Evolutionary conservation across 2,888 invertebrate species (phyloP).

Genomic region (Lepeophtheirus nordmannii): DNA sequence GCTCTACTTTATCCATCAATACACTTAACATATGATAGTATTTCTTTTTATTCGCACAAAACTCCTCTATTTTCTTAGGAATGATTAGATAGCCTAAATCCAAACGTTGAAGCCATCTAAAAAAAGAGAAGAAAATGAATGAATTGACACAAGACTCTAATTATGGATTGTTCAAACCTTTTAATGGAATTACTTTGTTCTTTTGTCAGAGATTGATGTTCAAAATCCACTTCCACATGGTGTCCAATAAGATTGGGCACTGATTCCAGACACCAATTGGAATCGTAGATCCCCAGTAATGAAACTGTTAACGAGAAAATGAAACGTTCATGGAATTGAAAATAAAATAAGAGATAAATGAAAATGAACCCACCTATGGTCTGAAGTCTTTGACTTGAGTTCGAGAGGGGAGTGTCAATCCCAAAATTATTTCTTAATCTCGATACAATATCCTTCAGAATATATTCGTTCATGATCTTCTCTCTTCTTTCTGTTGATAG

Average conservation of each 20-base stretch:
- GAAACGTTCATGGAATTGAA: not conserved
- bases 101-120: not conserved
- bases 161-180: not conserved
- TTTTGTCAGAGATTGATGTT: not conserved
- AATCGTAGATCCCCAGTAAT: not conserved
- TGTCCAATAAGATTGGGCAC: not conserved
- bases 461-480: not conserved
- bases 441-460: not conserved
- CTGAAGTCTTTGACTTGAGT: not conserved
- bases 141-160: too few species aligned
- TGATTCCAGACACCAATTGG: conserved; percentile 3
- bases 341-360: not conserved
- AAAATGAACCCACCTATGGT: not conserved
- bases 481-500: too few species aligned
- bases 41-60: not conserved
- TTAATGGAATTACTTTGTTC: not conserved
- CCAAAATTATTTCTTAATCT: not conserved
- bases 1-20: not conserved
- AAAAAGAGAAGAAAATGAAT: too few species aligned
- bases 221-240: not conserved
- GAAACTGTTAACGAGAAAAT: not conserved
- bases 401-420: not conserved
- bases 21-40: not conserved
- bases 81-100: not conserved
- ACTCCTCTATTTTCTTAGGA: not conserved